Evolutionary conservation across 2,888 invertebrate genomes (phyloP), one percentile per base, ranked within the genome.

Genomic region (Folsomia manolachei): DNA sequence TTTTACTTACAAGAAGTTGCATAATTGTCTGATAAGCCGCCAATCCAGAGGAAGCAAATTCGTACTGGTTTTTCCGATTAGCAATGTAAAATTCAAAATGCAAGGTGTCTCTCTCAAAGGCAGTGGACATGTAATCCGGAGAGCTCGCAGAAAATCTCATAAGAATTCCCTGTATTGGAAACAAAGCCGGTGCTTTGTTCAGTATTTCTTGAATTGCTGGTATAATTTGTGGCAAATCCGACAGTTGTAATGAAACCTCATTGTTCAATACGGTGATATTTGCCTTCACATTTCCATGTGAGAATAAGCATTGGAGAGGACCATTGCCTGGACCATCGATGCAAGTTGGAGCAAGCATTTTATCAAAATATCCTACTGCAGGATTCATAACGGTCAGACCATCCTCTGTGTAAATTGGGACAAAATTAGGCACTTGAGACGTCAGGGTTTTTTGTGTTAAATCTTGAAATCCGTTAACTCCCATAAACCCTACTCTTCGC

Each of bases 61-160:
- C n/a, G 18, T 62, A 63, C 21, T 27, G 19, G 51, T 69, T 63
- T n/a, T 69, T 69, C 18, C 69, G 60, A 23, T 63, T 69, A 2
- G 39, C 27, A 1, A 62, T 23, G n/a, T 51, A 69, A 25, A 62
- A 69, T 63, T 69, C 69, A 52, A 69, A 62, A 24, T 69, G 62
- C 27, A 27, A n/a, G n/a, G 39, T 39, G 25, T 62, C 69, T n/a
- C 63, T 63, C 7, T 63, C 69, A 18, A 39, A 39, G 18, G 61
- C 27, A 7, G 19, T 51, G n/a, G 63, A 39, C 62, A 69, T 62
- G 51, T 62, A 62, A 2, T 26, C 60, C 23, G n/a, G n/a, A 14
- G 39, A 26, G 4, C 9, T 21, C 11, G 11, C 52, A 9, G 62
- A 27, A 27, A 69, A 69, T 26, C 62, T 19, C 18, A 62, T 2